These are phyloP conservation scores for Scarus forsteni DNA, from an alignment of 2,797 vertebrate genomes.

Conservation along the genomic window DNA sequence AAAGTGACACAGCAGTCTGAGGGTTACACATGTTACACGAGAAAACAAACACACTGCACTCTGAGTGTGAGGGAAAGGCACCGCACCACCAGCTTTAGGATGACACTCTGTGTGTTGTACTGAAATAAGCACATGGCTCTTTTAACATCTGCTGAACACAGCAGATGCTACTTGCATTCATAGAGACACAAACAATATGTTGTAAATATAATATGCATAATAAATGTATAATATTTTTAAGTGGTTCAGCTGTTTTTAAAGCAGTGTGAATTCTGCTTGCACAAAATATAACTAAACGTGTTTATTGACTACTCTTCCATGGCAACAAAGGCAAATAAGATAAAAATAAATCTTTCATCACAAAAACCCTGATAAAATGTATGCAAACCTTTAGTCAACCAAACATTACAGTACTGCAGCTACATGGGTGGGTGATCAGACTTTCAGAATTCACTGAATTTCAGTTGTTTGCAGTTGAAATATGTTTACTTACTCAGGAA, in stretches of 20 bases:
- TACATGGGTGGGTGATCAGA: no score
- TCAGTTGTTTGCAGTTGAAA: no score
- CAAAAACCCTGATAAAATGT: no score
- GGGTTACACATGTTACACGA: slow-evolving; percentile 13
- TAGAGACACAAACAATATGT: slow-evolving; percentile 4
- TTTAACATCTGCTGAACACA: slow-evolving; percentile 42
- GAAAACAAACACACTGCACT: slow-evolving; percentile 22
- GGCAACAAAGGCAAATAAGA: no score
- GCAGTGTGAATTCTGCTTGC: slow-evolving; percentile 1
- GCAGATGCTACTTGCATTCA: background rate
- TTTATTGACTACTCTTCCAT: no score
- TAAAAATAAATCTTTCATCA: no score
- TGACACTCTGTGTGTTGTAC: slow-evolving; percentile 33
- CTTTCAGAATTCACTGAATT: no score
- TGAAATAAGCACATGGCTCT: slow-evolving; percentile 3
- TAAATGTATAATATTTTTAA: no score
- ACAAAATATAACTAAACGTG: background rate
- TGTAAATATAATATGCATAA: no score
- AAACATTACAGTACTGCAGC: no score
- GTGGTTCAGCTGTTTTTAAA: background rate
- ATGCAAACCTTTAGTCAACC: no score
- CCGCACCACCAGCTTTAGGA: slow-evolving; percentile 20
- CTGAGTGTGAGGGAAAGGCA: slow-evolving; percentile 17
- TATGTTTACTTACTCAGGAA: no score
- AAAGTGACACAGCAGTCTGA: slow-evolving; percentile 20